Percentiles rank a stretch among this genome's conserved stretches.
Conservation (phyloP, 2,888 invertebrate species). For the Stratiomys singularior region DNA sequence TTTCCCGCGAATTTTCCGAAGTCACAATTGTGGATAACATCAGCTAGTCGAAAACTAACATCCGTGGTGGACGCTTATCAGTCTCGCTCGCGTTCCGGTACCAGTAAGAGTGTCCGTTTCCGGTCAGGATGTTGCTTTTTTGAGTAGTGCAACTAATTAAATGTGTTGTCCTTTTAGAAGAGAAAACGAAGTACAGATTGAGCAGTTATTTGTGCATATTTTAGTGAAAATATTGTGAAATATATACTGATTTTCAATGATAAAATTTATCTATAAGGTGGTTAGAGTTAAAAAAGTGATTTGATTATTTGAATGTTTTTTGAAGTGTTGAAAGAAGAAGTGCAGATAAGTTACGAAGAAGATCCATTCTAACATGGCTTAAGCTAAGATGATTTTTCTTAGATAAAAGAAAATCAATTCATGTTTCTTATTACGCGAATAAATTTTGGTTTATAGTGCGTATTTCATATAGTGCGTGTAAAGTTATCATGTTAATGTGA, state of each 20-base stretch:
- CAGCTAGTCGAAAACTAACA: constrained; percentile 17
- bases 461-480: no score
- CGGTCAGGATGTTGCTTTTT: not conserved
- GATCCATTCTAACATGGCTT: not conserved
- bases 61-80: constrained; percentile 9
- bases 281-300: not conserved
- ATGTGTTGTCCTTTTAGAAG: not conserved
- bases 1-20: constrained; percentile 39
- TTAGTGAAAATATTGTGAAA: not conserved
- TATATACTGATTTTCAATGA: no score
- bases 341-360: not conserved
- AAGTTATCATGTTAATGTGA: no score
- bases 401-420: no score
- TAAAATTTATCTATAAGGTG: no score
- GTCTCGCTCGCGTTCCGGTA: constrained; percentile 8
- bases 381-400: not conserved
- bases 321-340: not conserved
- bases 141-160: not conserved
- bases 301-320: not conserved
- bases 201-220: no score
- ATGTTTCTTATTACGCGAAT: no score
- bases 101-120: not conserved
- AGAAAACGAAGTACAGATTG: not conserved
- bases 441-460: no score
- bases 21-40: constrained; percentile 31